Percentiles rank a stretch among this genome's conserved stretches.
Conservation (phyloP, 1,140 invertebrate species). For the Liolophura sinensis region DNA sequence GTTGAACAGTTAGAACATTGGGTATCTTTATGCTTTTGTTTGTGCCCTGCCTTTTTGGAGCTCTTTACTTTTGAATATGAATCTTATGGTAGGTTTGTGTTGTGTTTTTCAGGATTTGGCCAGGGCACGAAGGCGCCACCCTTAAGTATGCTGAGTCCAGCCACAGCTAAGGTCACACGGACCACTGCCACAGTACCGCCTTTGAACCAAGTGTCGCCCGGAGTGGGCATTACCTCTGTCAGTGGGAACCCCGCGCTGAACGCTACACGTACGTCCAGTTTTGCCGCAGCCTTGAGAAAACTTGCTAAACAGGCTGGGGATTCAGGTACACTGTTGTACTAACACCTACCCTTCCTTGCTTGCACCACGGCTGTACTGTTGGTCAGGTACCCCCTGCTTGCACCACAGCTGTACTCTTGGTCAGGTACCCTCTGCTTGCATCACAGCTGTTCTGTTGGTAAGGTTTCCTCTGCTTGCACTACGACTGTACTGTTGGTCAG, state of each 20-base stretch:
- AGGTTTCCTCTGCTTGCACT: too few species aligned
- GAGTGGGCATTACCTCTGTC: slow-evolving; percentile 39
- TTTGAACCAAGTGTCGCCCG: slow-evolving; percentile 51
- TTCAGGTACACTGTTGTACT: slow-evolving; percentile 29
- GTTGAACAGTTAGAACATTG: too few species aligned
- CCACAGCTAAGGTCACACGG: slow-evolving; percentile 37
- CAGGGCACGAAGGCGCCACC: slow-evolving; percentile 53
- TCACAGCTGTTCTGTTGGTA: too few species aligned
- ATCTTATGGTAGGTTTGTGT: slow-evolving; percentile 4
- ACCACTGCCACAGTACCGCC: slow-evolving; percentile 55
- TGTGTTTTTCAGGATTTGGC: slow-evolving; percentile 42
- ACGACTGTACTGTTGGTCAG: too few species aligned
- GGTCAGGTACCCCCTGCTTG: too few species aligned
- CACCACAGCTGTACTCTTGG: too few species aligned
- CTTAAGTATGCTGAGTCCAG: slow-evolving; percentile 48
- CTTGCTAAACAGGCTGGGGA: slow-evolving; percentile 76
- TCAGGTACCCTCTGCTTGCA: too few species aligned
- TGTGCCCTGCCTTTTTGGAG: too few species aligned
- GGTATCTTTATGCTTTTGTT: too few species aligned
- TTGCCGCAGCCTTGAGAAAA: slow-evolving; percentile 78
- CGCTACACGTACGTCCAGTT: slow-evolving; percentile 62
- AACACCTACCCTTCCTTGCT: background rate
- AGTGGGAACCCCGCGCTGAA: slow-evolving; percentile 39
- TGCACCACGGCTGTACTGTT: too few species aligned
- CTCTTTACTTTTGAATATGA: too few species aligned